These are phyloP conservation scores for Plutella xylostella DNA, from an alignment of 2,888 invertebrate genomes.

Conservation along the genomic window DNA sequence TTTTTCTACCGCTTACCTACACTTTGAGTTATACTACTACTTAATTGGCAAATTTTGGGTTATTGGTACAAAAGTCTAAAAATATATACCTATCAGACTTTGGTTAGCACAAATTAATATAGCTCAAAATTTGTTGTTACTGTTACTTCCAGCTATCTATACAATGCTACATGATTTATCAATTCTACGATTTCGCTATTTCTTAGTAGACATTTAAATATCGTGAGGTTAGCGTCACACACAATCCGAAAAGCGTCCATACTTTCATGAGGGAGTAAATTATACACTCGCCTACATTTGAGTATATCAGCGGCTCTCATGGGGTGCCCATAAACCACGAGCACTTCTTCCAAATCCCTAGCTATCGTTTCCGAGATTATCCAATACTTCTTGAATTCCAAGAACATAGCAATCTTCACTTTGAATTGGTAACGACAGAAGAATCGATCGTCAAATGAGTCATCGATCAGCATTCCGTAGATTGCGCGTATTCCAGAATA, in stretches of 20 bases:
- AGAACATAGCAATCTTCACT: background rate
- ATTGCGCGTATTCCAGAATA: background rate
- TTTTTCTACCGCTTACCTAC: too few species aligned
- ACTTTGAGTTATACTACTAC: too few species aligned
- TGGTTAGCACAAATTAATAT: too few species aligned
- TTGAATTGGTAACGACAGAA: background rate
- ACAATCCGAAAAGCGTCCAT: background rate
- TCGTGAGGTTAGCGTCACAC: background rate
- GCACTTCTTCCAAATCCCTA: background rate
- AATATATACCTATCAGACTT: background rate
- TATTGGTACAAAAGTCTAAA: background rate
- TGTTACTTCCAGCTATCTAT: background rate
- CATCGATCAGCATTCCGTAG: background rate
- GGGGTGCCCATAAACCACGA: background rate
- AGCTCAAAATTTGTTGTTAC: background rate
- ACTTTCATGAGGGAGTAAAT: background rate
- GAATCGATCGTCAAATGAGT: background rate
- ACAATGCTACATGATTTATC: background rate
- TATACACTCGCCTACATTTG: background rate
- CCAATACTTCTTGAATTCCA: background rate
- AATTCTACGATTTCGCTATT: background rate
- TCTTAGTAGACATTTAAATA: background rate
- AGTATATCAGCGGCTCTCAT: background rate
- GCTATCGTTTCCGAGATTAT: background rate
- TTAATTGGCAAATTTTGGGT: too few species aligned